These are phyloP conservation scores for Darevskia nairensis DNA, from an alignment of 2,797 vertebrate species.

Conservation along the genomic window DNA sequence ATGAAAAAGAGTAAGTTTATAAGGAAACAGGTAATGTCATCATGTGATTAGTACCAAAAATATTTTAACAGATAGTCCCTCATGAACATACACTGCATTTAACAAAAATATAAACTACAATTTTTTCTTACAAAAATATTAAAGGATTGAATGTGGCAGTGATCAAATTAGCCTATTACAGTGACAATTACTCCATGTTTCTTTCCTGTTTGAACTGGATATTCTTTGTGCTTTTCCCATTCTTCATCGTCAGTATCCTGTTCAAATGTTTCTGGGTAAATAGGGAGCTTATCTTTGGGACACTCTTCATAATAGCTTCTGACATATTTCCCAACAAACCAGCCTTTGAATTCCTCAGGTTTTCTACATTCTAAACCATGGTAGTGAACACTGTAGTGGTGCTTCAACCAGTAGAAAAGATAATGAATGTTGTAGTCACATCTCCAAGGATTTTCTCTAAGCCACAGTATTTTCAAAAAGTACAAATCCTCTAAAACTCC, in stretches of 20 bases:
- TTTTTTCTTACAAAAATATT: conserved; percentile 51
- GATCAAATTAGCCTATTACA: conserved; percentile 73
- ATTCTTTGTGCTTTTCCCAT: conserved; percentile 77
- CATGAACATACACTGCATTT: conserved; percentile 60
- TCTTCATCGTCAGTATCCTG: conserved; percentile 82
- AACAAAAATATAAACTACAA: conserved; percentile 65
- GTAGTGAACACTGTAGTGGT: conserved; percentile 89
- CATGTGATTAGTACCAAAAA: conserved; percentile 58
- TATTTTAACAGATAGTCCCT: conserved; percentile 50
- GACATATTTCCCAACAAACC: conserved; percentile 92
- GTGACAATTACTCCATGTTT: conserved; percentile 80
- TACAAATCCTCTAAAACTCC: conserved; percentile 95
- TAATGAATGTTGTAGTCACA: conserved; percentile 99
- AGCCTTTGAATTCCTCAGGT: conserved; percentile 91
- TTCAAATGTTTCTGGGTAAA: conserved; percentile 79
- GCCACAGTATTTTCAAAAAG: conserved; percentile 88
- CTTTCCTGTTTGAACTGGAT: conserved; percentile 71
- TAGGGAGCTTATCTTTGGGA: conserved; percentile 87
- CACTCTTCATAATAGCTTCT: conserved; percentile 97
- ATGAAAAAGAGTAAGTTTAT: conserved; percentile 59
- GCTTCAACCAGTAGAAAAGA: conserved; percentile 96
- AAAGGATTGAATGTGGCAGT: conserved; percentile 44
- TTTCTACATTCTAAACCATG: conserved; percentile 88
- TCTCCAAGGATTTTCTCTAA: conserved; percentile 94
- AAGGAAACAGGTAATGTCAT: conserved; percentile 58